Base-by-base conservation (phyloP, 2,888 invertebrate species). In the Apodemia zela region DNA sequence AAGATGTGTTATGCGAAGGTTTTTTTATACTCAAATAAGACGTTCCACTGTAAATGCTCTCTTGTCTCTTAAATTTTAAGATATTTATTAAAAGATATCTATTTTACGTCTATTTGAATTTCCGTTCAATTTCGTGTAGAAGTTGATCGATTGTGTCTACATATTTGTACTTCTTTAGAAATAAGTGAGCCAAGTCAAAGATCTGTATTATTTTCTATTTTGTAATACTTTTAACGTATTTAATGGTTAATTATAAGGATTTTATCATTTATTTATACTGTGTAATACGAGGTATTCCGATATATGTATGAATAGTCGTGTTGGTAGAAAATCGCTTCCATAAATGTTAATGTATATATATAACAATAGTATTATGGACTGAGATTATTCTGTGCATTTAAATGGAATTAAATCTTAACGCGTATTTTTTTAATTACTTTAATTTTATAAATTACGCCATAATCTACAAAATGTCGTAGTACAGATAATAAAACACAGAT, bases 161-260 rank as follows among this genome's bases (percentile, higher is more conserved):
- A 74, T 87, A 85, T 84, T 81, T 80, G 83, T 87, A 88, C 84
- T 87, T 88, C 86, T 83, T 73, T 88, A 89, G 84, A 67, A 72
- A 72, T 90, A 89, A 88, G 89, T 80, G 83, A 83, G 85, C 86
- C 84, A 85, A 91, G 90, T 90, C 90, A 91, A 89, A 90, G 90
- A 91, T 91, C 90, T 91, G 90, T 91, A 91, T 91, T 91, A 91
- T 89, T 89, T 89, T 86, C 80, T 90, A 90, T 89, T 88, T 89
- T 89, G 84, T 91, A 89, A 85, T 87, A 86, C 84, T 83, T 90
- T 88, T 88, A 87, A 80, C 85, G 80, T 87, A 87, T 89, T 87
- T 85, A 84, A 81, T 79, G 76, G 72, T 75, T 84, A 82, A 77
- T 72, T 71, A 69, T 87, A 86, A 85, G 85, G 72, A 79, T 82